phyloP scores from a whole-genome alignment of 2,797 vertebrate genomes.

The Telmatherina bonti region DNA sequence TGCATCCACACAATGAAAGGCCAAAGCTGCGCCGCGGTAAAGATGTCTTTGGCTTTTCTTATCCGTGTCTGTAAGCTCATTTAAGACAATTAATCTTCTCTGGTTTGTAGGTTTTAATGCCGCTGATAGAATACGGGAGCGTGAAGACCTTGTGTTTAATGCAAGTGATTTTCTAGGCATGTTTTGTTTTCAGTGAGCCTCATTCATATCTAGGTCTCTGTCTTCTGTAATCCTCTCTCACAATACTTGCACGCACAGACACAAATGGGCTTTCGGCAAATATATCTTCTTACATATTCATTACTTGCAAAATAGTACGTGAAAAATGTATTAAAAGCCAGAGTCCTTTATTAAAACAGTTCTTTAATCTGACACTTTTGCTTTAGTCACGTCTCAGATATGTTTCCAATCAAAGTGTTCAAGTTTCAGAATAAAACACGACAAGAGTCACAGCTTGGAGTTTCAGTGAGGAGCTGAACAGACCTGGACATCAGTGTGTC shows the following conservation, averaged over 20 bases:
- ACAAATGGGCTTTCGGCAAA: slow-evolving; percentile 16
- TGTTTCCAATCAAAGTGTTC: slow-evolving; percentile 16
- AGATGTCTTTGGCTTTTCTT: slow-evolving; percentile 47
- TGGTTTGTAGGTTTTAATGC: slow-evolving; percentile 54
- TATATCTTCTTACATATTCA: slow-evolving; percentile 41
- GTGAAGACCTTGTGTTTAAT: slow-evolving; percentile 23
- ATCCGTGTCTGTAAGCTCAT: slow-evolving; percentile 57
- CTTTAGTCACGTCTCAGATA: slow-evolving; percentile 17
- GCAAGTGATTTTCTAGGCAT: slow-evolving; percentile 35
- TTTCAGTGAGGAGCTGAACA: slow-evolving; percentile 8
- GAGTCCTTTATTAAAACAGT: slow-evolving; percentile 8
- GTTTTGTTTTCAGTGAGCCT: slow-evolving; percentile 25
- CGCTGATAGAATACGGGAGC: slow-evolving; percentile 12
- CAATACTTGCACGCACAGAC: slow-evolving; percentile 15
- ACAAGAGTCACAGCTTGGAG: not conserved
- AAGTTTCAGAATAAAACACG: slow-evolving; percentile 7
- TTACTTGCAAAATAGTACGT: not conserved
- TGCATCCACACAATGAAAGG: slow-evolving; percentile 52
- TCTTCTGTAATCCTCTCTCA: slow-evolving; percentile 32
- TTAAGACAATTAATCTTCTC: slow-evolving; percentile 67
- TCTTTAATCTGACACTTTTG: slow-evolving; percentile 22
- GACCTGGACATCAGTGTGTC: slow-evolving; percentile 7
- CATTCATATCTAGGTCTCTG: slow-evolving; percentile 16
- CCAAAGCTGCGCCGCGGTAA: slow-evolving; percentile 15
- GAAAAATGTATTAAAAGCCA: not conserved